Conservation (phyloP, 2,888 invertebrate species). For the Parasteatoda lunata region DNA sequence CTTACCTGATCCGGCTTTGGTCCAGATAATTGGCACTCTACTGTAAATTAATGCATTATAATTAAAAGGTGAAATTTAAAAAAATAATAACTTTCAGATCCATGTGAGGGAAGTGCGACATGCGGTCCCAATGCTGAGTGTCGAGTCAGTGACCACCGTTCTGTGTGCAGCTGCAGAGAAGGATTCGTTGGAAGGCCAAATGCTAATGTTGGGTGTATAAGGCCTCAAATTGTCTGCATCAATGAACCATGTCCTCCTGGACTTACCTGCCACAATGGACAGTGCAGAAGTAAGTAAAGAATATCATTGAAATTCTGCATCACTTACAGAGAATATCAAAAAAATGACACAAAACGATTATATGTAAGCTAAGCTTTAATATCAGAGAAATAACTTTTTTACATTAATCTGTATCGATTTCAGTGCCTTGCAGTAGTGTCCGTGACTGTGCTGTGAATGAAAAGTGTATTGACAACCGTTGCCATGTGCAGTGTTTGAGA, state of each 20-base stretch:
- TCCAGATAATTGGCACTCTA: no score
- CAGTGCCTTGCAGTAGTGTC: slow-evolving; percentile 83
- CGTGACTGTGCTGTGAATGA: slow-evolving; percentile 92
- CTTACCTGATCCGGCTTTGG: no score
- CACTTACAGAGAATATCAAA: no score
- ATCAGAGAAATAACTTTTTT: no score
- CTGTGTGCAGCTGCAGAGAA: slow-evolving; percentile 85
- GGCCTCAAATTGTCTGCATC: slow-evolving; percentile 84
- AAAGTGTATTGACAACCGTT: slow-evolving; percentile 88
- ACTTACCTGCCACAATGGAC: slow-evolving; percentile 85
- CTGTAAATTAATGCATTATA: no score
- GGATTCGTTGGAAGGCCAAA: slow-evolving; percentile 79
- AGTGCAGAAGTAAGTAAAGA: slow-evolving; percentile 79
- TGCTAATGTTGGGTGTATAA: slow-evolving; percentile 89
- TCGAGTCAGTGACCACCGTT: slow-evolving; percentile 83
- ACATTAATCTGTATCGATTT: slow-evolving; percentile 15
- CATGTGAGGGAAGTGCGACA: slow-evolving; percentile 83
- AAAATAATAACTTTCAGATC: slow-evolving; percentile 77
- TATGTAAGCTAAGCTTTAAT: no score
- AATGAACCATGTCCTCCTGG: slow-evolving; percentile 82
- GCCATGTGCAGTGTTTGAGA: slow-evolving; percentile 86
- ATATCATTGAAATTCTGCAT: background rate
- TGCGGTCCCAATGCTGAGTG: slow-evolving; percentile 92
- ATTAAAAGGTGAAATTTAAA: no score
- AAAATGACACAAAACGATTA: no score